Base-by-base conservation (phyloP, 1,140 invertebrate species). In the Hirudo medicinalis region DNA sequence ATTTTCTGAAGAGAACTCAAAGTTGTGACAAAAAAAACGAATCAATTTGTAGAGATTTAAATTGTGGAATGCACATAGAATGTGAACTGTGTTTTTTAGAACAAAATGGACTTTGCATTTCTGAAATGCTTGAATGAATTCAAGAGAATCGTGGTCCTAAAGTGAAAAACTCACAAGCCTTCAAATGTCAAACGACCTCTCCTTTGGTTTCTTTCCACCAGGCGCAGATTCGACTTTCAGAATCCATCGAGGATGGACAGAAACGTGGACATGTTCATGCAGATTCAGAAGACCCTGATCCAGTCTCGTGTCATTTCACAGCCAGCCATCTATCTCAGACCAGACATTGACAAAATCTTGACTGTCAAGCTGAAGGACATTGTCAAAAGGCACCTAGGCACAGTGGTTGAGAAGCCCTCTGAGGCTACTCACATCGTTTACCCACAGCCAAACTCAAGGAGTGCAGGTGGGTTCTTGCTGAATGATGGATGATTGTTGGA, bases 201-300 rank as follows among this genome's bases (percentile, higher is more conserved):
- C 72, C 74, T 69, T 66, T 53, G 71, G 11, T 40, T 40, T 11
- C 43, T 17, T 75, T 13, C 43, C 40, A 40, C 29, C 75, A 81
- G 77, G 80, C 75, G 83, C 40, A 75, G 82, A 67, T 83, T 84
- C 73, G 83, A 84, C 75, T 87, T 87, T 75, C 81, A 89, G 85
- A 93, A 91, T 76, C 90, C 91, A 11, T 91, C 90, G 20, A 87
- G 91, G 54, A 88, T 93, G 82, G 93, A 97, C 79, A 86, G 92
- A 73, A 91, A 94, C 78, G 88, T 95, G 66, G 93, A 97, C 80
- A 90, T 98, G 88, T 90, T 94, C 81, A 88, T 92, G 84, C 88
- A 89, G 72, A 91, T 95, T 70, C 92, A 96, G 81, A 90, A 91
- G 76, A 86, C 89, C 0, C 82, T 98, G 69, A 84, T 92, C 22